Conservation (phyloP, 2,888 invertebrate species). For the Notodonta ziczac region DNA sequence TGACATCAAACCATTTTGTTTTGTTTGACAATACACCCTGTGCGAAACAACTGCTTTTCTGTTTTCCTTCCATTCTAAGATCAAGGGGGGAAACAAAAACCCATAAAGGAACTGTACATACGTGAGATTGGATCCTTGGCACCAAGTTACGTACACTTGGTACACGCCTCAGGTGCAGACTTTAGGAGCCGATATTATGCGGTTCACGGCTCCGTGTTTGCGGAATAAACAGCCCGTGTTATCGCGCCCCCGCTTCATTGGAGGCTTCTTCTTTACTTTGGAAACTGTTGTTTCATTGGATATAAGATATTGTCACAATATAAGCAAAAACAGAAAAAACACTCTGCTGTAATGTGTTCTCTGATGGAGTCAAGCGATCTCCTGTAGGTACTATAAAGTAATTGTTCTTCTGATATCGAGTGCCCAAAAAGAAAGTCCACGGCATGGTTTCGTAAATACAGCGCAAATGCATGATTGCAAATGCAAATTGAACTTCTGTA, state of each 20-base stretch:
- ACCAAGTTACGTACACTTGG: not conserved
- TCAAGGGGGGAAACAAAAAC: not conserved
- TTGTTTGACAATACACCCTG: not conserved
- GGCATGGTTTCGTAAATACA: too few species aligned
- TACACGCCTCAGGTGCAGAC: conserved; percentile 1
- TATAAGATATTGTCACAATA: not conserved
- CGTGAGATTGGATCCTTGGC: conserved; percentile 2
- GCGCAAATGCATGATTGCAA: too few species aligned
- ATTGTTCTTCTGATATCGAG: too few species aligned
- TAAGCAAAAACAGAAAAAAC: not conserved
- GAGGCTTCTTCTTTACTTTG: conserved; percentile 18
- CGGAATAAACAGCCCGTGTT: conserved; percentile 35
- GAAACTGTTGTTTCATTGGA: conserved; percentile 30
- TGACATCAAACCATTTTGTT: not conserved
- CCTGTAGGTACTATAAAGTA: too few species aligned
- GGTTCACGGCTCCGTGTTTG: conserved; percentile 21
- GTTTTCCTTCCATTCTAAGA: not conserved
- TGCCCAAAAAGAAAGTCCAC: too few species aligned
- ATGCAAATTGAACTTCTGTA: not conserved
- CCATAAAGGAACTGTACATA: not conserved
- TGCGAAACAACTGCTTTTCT: not conserved
- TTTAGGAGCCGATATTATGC: conserved; percentile 11
- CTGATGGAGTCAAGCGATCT: too few species aligned
- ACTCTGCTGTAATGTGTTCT: not conserved
- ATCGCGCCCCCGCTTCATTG: conserved; percentile 36